Evolutionary conservation across 2,797 vertebrate species (phyloP).

Genomic region (Oreochromis mossambicus): DNA sequence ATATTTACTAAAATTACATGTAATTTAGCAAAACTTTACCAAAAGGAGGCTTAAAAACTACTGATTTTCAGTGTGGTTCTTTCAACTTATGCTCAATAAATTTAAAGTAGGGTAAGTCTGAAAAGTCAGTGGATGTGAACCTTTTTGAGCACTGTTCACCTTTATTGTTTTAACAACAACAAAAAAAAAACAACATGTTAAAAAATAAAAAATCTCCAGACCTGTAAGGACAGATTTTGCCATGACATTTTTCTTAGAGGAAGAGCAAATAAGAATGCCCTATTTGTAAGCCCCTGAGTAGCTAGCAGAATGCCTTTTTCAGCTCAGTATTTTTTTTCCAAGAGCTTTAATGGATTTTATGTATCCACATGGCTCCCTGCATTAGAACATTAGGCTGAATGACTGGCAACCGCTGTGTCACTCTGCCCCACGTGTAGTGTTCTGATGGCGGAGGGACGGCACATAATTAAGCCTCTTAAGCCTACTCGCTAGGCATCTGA

Average conservation of each 20-base stretch:
- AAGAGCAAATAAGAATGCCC: constrained; percentile 22
- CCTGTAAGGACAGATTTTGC: neutral
- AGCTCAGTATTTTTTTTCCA: constrained; percentile 17
- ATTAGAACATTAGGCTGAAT: constrained; percentile 76
- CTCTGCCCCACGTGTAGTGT: constrained; percentile 65
- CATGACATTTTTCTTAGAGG: neutral
- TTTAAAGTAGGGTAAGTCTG: neutral
- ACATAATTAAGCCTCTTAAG: constrained; percentile 69
- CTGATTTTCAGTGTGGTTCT: neutral
- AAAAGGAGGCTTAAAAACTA: neutral
- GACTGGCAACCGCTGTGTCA: constrained; percentile 73
- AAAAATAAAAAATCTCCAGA: neutral
- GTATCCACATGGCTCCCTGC: constrained; percentile 66
- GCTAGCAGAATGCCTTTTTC: constrained; percentile 39
- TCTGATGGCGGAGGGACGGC: constrained; percentile 67
- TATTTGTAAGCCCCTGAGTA: constrained; percentile 19
- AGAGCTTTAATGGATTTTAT: constrained; percentile 69
- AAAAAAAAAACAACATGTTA: neutral
- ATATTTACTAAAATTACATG: neutral
- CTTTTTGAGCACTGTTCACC: neutral
- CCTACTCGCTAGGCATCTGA: constrained; percentile 60
- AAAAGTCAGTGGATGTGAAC: neutral
- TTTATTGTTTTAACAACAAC: neutral
- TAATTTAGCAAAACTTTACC: neutral
- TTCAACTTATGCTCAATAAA: neutral